Evolutionary conservation across 2,888 invertebrate genomes (phyloP).

Genomic region (Nemotelus nigrinus): DNA sequence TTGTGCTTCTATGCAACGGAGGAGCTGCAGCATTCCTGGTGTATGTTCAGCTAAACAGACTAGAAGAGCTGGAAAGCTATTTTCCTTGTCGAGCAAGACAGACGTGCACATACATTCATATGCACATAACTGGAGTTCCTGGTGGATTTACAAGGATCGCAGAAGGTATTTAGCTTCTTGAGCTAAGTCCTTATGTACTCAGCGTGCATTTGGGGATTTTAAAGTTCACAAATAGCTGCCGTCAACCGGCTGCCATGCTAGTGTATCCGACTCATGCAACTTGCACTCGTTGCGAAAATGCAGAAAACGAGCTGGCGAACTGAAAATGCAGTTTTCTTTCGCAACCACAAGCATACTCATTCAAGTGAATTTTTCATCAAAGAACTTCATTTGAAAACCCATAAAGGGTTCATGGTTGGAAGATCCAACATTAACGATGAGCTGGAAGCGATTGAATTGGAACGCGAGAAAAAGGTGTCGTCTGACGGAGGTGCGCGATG

Average conservation of each 20-base stretch:
- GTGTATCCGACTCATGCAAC: too few species aligned
- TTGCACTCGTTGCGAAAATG: slow-evolving; percentile 2
- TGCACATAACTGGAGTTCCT: neutral
- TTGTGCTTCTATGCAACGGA: too few species aligned
- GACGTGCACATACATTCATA: too few species aligned
- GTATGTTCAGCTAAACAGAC: too few species aligned
- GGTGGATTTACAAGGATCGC: slow-evolving; percentile 23
- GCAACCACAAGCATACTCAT: slow-evolving; percentile 22
- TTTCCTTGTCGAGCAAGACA: too few species aligned
- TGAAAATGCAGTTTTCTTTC: slow-evolving; percentile 27
- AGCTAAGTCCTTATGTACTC: slow-evolving; percentile 25
- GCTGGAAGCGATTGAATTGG: slow-evolving; percentile 10
- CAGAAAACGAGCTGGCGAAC: slow-evolving; percentile 12
- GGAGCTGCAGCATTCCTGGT: too few species aligned
- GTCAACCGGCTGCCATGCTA: neutral
- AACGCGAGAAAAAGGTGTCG: slow-evolving; percentile 14
- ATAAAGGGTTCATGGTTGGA: slow-evolving; percentile 39
- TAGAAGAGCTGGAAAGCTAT: too few species aligned
- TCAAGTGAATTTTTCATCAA: slow-evolving; percentile 39
- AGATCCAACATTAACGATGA: slow-evolving; percentile 24
- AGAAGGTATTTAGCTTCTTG: slow-evolving; percentile 12
- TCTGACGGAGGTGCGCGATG: neutral
- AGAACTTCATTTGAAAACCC: slow-evolving; percentile 36
- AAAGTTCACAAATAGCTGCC: slow-evolving; percentile 27
- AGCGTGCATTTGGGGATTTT: slow-evolving; percentile 27